Evolutionary conservation across 2,888 invertebrate species (phyloP).

Genomic region (Flabesymbios commensalis): DNA sequence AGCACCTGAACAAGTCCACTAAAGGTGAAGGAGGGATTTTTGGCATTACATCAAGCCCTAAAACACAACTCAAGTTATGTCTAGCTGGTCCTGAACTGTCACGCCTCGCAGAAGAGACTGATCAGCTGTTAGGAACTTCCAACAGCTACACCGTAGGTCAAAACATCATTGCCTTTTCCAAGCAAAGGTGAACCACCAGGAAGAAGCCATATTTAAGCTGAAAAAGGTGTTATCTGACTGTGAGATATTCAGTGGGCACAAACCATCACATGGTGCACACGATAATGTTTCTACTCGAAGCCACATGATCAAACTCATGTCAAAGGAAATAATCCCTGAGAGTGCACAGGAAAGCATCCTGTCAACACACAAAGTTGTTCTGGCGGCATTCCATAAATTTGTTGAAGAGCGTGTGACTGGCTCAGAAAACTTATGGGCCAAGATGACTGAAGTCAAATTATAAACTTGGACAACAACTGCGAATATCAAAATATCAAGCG

Average conservation of each 20-base stretch:
- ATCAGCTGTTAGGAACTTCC: conserved; percentile 1
- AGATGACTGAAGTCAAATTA: conserved; percentile 14
- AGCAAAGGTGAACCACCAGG: not conserved
- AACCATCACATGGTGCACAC: not conserved
- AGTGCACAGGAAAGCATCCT: conserved; percentile 5
- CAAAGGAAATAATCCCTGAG: conserved; percentile 13
- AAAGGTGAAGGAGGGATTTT: conserved; percentile 19
- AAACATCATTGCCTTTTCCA: conserved; percentile 7
- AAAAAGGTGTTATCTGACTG: not conserved
- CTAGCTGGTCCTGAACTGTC: conserved; percentile 18
- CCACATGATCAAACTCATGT: conserved; percentile 12
- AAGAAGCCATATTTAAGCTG: not conserved
- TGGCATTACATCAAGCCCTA: conserved; percentile 13
- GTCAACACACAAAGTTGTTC: not conserved
- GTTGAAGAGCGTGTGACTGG: conserved; percentile 1
- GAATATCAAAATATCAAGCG: too few species aligned
- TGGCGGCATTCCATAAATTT: not conserved
- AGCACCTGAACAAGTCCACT: conserved; percentile 13
- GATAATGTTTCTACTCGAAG: not conserved
- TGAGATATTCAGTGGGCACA: not conserved
- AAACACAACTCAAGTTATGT: conserved; percentile 15
- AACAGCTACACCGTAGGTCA: not conserved
- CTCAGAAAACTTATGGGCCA: not conserved
- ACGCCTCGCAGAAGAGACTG: conserved; percentile 18
- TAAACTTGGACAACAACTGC: conserved; percentile 7